Conservation (phyloP, 2,797 vertebrate genomes). For the Champsocephalus esox region DNA sequence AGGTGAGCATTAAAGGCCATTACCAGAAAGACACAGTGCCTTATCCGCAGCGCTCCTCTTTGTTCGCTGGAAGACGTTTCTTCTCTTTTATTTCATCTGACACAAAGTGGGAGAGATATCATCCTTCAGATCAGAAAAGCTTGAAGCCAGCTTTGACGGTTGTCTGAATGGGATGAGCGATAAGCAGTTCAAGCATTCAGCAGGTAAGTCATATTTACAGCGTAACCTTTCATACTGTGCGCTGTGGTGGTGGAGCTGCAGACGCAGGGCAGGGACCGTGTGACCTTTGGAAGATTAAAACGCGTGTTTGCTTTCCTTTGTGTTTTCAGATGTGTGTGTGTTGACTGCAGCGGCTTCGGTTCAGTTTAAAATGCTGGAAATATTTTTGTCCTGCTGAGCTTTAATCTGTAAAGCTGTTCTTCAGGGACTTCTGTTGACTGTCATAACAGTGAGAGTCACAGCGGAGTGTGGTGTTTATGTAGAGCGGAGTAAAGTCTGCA, state of each 20-base stretch:
- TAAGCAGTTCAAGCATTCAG: conserved; percentile 14
- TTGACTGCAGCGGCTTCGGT: neutral
- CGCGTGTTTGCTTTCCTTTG: conserved; percentile 24
- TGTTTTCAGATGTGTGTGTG: neutral
- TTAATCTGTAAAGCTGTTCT: conserved; percentile 25
- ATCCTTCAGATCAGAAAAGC: conserved; percentile 29
- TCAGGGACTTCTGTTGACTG: conserved; percentile 24
- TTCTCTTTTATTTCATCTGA: conserved; percentile 27
- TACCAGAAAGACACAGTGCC: conserved; percentile 55
- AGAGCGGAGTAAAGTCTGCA: neutral
- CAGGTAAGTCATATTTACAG: conserved; percentile 14
- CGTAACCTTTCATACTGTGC: neutral
- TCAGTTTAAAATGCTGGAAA: conserved; percentile 11
- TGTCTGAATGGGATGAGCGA: neutral
- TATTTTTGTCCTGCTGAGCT: conserved; percentile 22
- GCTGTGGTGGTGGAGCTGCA: conserved; percentile 9
- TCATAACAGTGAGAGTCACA: neutral
- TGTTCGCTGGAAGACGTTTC: conserved; percentile 9
- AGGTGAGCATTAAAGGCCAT: conserved; percentile 72
- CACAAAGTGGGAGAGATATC: conserved; percentile 3
- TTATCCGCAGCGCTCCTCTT: conserved; percentile 23
- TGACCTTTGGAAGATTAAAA: conserved; percentile 24
- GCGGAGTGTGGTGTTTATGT: conserved; percentile 11
- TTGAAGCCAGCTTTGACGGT: neutral
- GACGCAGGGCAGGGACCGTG: neutral